phyloP scores from a whole-genome alignment of 2,113 vertebrate genomes.

The Calidris pygmaea region DNA sequence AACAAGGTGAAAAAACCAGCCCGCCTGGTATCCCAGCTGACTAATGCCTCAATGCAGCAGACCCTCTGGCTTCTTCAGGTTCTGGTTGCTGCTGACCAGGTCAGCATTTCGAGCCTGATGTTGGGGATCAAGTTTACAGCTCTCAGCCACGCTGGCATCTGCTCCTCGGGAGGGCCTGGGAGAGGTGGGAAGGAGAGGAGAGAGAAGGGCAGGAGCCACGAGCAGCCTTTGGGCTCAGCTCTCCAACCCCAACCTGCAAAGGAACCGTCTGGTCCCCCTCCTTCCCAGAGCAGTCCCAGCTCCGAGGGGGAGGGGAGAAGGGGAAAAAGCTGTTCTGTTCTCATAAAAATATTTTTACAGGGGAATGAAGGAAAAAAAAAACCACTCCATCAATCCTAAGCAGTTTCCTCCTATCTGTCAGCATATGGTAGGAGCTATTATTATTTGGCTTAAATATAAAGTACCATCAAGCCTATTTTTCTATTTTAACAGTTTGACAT shows the following conservation, averaged over 20 bases:
- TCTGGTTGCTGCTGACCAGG: background rate
- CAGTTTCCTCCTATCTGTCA: constrained; percentile 18
- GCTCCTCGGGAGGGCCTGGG: background rate
- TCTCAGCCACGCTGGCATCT: background rate
- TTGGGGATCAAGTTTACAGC: constrained; percentile 27
- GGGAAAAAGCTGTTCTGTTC: background rate
- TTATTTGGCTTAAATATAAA: constrained; percentile 24
- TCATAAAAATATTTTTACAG: background rate
- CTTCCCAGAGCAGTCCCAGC: background rate
- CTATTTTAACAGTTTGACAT: constrained; percentile 26
- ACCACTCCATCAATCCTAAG: background rate
- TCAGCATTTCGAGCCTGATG: background rate
- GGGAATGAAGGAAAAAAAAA: background rate
- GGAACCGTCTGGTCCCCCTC: background rate
- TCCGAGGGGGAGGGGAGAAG: background rate
- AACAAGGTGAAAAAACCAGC: constrained; percentile 30
- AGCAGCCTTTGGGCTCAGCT: background rate
- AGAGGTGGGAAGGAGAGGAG: background rate
- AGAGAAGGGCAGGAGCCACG: background rate
- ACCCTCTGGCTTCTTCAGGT: background rate
- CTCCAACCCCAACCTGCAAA: background rate
- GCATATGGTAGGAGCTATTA: background rate
- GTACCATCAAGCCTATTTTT: constrained; percentile 29
- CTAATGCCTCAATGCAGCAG: background rate
- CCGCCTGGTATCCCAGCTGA: background rate